A percentile compares a stretch with the other conserved stretches of the same genome.
These are phyloP conservation scores for Tachina fera DNA, from an alignment of 2,888 invertebrate genomes.

Conservation along the genomic window DNA sequence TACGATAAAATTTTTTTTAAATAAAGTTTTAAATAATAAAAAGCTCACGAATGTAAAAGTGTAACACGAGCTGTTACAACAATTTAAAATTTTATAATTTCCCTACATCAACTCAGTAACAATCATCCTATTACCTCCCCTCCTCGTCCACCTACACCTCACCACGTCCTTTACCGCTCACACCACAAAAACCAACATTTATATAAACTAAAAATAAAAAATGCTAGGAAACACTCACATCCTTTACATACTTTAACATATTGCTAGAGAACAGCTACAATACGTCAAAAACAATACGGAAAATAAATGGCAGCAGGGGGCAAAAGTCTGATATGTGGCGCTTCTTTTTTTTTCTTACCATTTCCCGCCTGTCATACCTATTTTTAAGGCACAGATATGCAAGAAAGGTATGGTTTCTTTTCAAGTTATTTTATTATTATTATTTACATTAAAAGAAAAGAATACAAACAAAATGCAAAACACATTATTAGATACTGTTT, in stretches of 20 bases:
- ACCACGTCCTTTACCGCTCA: neutral
- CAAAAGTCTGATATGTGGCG: conserved; percentile 66
- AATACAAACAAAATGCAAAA: conserved; percentile 17
- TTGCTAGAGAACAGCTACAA: conserved; percentile 50
- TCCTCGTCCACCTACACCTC: neutral
- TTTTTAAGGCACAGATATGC: conserved; percentile 11
- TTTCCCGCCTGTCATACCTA: conserved; percentile 15
- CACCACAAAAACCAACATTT: conserved; percentile 29
- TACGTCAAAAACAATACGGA: conserved; percentile 48
- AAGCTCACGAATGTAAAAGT: conserved; percentile 46
- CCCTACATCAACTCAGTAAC: neutral
- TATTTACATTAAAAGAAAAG: conserved; percentile 54
- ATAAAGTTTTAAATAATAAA: conserved; percentile 33
- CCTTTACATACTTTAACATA: conserved; percentile 64
- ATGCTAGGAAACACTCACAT: conserved; percentile 41
- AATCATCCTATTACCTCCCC: neutral
- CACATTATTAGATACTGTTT: conserved; percentile 50
- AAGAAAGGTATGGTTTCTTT: conserved; percentile 17
- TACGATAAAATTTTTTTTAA: conserved; percentile 33
- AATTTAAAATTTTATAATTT: conserved; percentile 40
- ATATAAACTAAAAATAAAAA: conserved; percentile 5
- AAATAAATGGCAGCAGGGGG: conserved; percentile 68
- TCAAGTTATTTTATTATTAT: conserved; percentile 21
- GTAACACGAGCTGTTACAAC: conserved; percentile 50
- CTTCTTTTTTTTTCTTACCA: conserved; percentile 11